Base-by-base conservation (phyloP, 2,797 vertebrate genomes). In the Lophius americanus region DNA sequence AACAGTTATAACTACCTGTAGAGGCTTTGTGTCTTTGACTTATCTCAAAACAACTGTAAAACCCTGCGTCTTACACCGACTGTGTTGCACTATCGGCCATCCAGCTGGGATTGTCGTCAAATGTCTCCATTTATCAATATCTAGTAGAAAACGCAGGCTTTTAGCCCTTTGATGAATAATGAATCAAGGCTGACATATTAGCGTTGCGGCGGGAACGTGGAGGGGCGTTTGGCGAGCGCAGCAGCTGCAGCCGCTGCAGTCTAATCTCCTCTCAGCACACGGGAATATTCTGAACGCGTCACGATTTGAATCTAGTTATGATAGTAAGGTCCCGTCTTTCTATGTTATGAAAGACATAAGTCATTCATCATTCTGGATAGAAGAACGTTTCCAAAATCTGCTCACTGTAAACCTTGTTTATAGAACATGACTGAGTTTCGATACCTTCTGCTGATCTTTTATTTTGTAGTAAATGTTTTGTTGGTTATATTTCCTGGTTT, bases 41-140 rank as follows among this genome's bases (percentile, higher is more conserved):
- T 61, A 73, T 76, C 44, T 23, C 42, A 6, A 41, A 60, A 70
- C 59, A 32, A 64, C 53, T 54, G 50, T 33, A 43, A 10, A 67
- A 60, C 43, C 60, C 38, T 23, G 56, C 47, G 35, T 69, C 68
- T 62, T 84, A 66, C 64, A 60, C 51, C 32, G 54, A 63, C 23
- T 23, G 57, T 70, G 66, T 70, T 56, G 47, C 53, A 13, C 39
- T 49, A 71, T 70, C 68, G 51, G 60, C 14, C 67, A 51, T 57
- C 69, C 75, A 68, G 80, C 82, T 76, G 78, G 44, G 78, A 65
- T 50, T 78, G 65, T 75, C 63, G 68, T 84, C 69, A 75, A 51
- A 67, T 51, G 72, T 77, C 62, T 73, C 43, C 63, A 71, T 73
- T 83, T 54, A 82, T 86, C 73, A 81, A 60, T 57, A 62, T 49